These are phyloP conservation scores for Volucella inflata DNA, from an alignment of 2,888 invertebrate genomes.

Conservation along the genomic window DNA sequence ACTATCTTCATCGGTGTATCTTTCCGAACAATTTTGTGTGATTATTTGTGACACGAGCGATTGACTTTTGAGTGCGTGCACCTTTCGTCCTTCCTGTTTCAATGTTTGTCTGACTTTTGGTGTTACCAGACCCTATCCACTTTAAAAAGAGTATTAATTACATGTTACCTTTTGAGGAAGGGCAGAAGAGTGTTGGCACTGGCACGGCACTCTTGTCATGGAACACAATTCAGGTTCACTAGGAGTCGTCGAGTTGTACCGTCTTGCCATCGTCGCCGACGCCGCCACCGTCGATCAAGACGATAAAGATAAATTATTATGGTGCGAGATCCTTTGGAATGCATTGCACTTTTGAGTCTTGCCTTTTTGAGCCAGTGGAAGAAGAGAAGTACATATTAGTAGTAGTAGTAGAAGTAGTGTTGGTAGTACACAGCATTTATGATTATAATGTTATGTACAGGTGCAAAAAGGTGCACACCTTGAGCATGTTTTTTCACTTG, in stretches of 20 bases:
- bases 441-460: slow-evolving; percentile 74
- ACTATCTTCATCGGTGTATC: slow-evolving; percentile 67
- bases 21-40: slow-evolving; percentile 51
- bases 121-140: slow-evolving; percentile 12
- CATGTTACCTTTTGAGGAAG: slow-evolving; percentile 62
- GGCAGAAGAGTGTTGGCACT: slow-evolving; percentile 20
- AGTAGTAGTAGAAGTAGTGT: slow-evolving; percentile 19
- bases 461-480: slow-evolving; percentile 75
- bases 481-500: slow-evolving; percentile 66
- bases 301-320: slow-evolving; percentile 76
- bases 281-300: slow-evolving; percentile 63
- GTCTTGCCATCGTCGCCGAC: slow-evolving; percentile 27
- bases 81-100: slow-evolving; percentile 51
- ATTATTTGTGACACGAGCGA: slow-evolving; percentile 74
- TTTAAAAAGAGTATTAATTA: slow-evolving; percentile 69
- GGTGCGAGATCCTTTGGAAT: slow-evolving; percentile 65
- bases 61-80: slow-evolving; percentile 64
- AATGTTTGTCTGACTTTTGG: neutral
- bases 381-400: slow-evolving; percentile 25
- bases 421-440: slow-evolving; percentile 71
- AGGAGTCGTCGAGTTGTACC: slow-evolving; percentile 8
- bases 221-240: slow-evolving; percentile 5
- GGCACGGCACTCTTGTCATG: neutral
- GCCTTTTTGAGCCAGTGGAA: slow-evolving; percentile 4
- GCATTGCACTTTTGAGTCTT: slow-evolving; percentile 11